A percentile compares a stretch with the other conserved stretches of the same genome.
phyloP scores from a whole-genome alignment of 2,113 vertebrate species.

The Oreocharis arfaki region DNA sequence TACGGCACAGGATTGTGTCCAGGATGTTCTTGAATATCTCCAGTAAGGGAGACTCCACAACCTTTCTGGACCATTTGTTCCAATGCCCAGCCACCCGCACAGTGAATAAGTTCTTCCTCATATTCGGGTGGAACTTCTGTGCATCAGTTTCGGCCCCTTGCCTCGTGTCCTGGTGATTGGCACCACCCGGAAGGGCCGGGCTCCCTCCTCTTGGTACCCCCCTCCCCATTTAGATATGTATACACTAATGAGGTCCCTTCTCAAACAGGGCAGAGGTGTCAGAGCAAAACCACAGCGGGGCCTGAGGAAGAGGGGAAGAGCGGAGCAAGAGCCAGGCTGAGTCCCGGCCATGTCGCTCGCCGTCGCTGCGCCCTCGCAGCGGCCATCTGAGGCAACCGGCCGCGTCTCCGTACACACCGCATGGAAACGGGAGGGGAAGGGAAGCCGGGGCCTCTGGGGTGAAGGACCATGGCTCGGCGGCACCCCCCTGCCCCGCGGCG shows the following conservation, averaged over 20 bases:
- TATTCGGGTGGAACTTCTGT: background rate
- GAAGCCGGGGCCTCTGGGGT: background rate
- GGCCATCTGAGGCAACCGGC: background rate
- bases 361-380: background rate
- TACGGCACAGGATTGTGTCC: background rate
- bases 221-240: background rate
- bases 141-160: background rate
- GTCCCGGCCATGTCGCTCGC: fast-evolving
- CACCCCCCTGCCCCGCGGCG: background rate
- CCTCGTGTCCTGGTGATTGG: background rate
- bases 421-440: background rate
- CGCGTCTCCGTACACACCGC: fast-evolving
- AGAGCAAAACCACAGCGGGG: background rate
- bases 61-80: background rate
- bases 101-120: background rate
- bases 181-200: background rate
- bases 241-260: background rate
- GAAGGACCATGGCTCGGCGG: fast-evolving
- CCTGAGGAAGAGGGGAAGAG: background rate
- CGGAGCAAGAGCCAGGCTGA: background rate
- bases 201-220: background rate
- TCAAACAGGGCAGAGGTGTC: background rate
- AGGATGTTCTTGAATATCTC: background rate
- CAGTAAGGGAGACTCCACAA: background rate
- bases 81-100: background rate